Evolutionary conservation across 2,888 invertebrate species (phyloP).

Genomic region (Drosophila siamana): DNA sequence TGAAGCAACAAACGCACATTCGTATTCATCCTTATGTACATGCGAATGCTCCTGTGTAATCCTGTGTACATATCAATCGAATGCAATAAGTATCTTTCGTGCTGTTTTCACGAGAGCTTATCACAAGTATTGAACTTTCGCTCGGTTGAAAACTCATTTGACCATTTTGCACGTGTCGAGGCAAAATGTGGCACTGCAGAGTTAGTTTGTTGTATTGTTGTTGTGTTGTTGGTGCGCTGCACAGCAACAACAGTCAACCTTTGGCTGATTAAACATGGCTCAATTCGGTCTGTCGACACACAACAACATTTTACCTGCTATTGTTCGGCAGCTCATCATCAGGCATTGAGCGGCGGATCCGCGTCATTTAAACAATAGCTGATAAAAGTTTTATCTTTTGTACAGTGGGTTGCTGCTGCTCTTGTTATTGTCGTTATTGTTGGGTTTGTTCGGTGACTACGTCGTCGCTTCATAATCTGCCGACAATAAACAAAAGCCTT

Average conservation of each 20-base stretch:
- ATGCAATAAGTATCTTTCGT: not conserved
- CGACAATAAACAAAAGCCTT: conserved; percentile 70
- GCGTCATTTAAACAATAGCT: conserved; percentile 53
- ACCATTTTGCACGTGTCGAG: not conserved
- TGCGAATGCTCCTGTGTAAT: not conserved
- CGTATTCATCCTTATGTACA: not conserved
- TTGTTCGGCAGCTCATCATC: conserved; percentile 35
- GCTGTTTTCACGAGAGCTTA: conserved; percentile 1
- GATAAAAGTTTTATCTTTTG: conserved; percentile 65
- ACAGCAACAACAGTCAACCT: conserved; percentile 22
- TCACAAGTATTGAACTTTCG: not conserved
- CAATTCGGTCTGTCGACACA: conserved; percentile 26
- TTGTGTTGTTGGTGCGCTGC: conserved; percentile 5
- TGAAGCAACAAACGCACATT: not conserved
- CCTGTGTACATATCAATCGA: conserved; percentile 2
- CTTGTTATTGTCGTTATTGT: conserved; percentile 14
- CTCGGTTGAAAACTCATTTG: conserved; percentile 16
- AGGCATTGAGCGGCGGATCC: conserved; percentile 8
- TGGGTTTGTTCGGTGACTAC: conserved; percentile 41
- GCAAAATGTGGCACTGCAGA: not conserved
- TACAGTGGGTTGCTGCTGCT: too few species aligned
- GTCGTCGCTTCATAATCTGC: conserved; percentile 63
- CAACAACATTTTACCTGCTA: conserved; percentile 25
- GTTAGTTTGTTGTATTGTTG: conserved; percentile 14
- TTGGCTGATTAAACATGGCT: conserved; percentile 50